Conservation (phyloP, 2,113 vertebrate genomes). For the Procavia capensis region DNA sequence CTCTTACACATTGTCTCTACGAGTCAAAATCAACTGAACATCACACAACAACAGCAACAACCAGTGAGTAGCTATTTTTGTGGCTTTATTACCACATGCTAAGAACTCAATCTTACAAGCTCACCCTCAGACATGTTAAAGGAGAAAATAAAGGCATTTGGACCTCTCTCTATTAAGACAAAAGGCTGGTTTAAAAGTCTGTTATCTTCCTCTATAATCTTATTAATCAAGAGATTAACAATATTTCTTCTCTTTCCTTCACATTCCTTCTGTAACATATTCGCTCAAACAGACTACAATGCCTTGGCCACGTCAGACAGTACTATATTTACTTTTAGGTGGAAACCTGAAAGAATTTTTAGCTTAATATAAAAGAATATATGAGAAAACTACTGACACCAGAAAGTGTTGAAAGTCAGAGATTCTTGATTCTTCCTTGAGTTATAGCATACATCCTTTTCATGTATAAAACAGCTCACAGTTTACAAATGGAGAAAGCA, state of each 20-base stretch:
- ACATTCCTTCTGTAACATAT: not conserved
- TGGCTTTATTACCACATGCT: not conserved
- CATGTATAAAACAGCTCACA: not conserved
- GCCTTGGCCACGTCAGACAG: not conserved
- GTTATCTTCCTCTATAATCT: not conserved
- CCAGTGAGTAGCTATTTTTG: not conserved
- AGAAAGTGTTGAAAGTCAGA: not conserved
- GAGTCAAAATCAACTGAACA: not conserved
- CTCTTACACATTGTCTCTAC: not conserved
- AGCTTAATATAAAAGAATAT: conserved; percentile 14
- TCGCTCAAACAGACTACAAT: not conserved
- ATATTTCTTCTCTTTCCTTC: not conserved
- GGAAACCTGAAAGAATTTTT: conserved; percentile 28
- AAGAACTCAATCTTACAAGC: not conserved
- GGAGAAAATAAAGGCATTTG: not conserved
- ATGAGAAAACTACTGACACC: not conserved
- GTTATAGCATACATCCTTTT: not conserved
- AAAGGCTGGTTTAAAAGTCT: not conserved
- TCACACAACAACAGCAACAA: not conserved
- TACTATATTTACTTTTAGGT: not conserved
- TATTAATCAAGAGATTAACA: not conserved
- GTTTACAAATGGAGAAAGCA: not conserved
- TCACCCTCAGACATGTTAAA: not conserved
- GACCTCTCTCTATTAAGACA: not conserved
- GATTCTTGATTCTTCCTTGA: not conserved